phyloP scores from a whole-genome alignment of 1,140 invertebrate genomes.

The Drosophila serrata region DNA sequence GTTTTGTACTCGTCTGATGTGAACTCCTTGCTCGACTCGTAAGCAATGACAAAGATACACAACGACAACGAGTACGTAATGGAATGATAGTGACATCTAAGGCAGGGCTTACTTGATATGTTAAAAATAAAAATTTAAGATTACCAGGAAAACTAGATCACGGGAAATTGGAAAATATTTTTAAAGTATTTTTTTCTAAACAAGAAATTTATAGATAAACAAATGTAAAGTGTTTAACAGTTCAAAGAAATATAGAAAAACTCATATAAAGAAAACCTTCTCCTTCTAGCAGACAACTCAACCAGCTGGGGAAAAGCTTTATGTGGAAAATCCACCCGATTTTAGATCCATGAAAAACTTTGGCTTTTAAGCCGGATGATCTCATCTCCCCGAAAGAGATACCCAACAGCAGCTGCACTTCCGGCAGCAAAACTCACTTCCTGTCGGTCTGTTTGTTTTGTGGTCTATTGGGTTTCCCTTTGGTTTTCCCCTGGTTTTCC shows the following conservation, averaged over 20 bases:
- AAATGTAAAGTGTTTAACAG: too few species aligned
- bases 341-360: neutral
- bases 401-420: constrained; percentile 7
- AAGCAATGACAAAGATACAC: neutral
- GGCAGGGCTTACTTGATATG: neutral
- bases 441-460: constrained; percentile 24
- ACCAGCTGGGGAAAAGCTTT: neutral
- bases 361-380: neutral
- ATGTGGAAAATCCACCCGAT: neutral
- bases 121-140: too few species aligned
- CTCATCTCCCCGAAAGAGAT: neutral
- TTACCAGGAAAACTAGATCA: neutral
- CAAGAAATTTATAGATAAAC: too few species aligned
- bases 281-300: neutral
- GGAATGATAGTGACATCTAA: neutral
- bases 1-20: neutral
- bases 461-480: constrained; percentile 14
- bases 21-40: neutral
- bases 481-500: constrained; percentile 14
- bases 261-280: neutral
- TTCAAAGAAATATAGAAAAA: neutral
- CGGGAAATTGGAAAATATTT: neutral
- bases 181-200: neutral
- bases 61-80: neutral
- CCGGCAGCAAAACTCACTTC: constrained; percentile 24